phyloP scores from a whole-genome alignment of 1,140 invertebrate genomes.

The Calephelis virginiensis region DNA sequence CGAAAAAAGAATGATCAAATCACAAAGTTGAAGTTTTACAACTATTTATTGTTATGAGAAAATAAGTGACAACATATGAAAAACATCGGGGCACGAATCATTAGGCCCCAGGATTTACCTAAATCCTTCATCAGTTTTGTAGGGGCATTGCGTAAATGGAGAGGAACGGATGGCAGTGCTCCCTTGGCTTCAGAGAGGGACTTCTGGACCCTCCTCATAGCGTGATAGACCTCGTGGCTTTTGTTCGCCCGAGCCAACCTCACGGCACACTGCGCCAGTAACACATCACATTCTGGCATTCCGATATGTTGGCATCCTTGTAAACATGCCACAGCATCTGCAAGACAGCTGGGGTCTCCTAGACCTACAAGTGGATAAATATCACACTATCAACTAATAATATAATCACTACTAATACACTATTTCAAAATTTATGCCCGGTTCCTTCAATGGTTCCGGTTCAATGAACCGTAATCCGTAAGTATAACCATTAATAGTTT shows the following conservation, averaged over 20 bases:
- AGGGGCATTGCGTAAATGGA: slow-evolving; percentile 88
- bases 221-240: slow-evolving; percentile 84
- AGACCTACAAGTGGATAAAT: slow-evolving; percentile 61
- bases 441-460: too few species aligned
- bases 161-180: slow-evolving; percentile 84
- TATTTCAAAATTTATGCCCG: too few species aligned
- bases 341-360: slow-evolving; percentile 77
- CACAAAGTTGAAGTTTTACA: too few species aligned
- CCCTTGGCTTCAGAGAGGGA: slow-evolving; percentile 83
- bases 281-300: slow-evolving; percentile 89
- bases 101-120: slow-evolving; percentile 67
- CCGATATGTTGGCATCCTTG: slow-evolving; percentile 90
- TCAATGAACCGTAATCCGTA: too few species aligned
- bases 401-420: too few species aligned
- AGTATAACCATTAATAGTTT: too few species aligned
- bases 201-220: slow-evolving; percentile 82
- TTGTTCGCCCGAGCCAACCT: slow-evolving; percentile 89
- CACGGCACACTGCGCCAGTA: slow-evolving; percentile 87
- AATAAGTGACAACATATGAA: too few species aligned
- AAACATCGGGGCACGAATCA: background rate
- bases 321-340: slow-evolving; percentile 85
- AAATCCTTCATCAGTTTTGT: slow-evolving; percentile 89
- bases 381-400: too few species aligned
- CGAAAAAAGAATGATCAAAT: too few species aligned
- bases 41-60: too few species aligned